Base-by-base conservation (phyloP, 2,797 vertebrate species). In the Apogon hyalosoma region DNA sequence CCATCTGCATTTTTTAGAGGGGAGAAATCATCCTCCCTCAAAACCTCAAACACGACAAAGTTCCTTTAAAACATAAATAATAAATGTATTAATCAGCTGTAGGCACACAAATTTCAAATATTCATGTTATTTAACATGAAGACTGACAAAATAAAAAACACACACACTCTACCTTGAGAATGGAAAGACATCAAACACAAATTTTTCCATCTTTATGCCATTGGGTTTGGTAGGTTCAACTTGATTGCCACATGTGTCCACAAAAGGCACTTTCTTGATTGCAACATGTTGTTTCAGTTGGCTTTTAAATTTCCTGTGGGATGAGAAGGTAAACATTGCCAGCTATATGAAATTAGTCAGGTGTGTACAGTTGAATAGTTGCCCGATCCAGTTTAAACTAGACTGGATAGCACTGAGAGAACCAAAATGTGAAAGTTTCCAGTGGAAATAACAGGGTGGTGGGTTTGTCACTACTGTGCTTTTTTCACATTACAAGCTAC, bases 171-270 rank as follows among this genome's bases (percentile, higher is more conserved):
- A 99, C 98, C 94, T 95, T 51, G 98, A 95, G 77, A 99, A 99
- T 53, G 92, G 95, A 86, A 99, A 96, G 75, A 98, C 96, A 6
- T 99, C 98, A 87, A 99, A 99, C 64, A 99, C 97, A 87, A 98
- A 99, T 86, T 98, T 99, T 93, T 99, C 98, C 97, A 99, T 95
- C 94, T 99, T 99, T 66, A 99, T 97, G 58, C 95, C 97, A 0
- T 98, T 99, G 0, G 97, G 93, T 77, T 92, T 90, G 52, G 80
- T 88, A 0, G 98, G 97, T 75, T 94, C 95, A 58, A 98, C 94
- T 65, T 80, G 87, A 55, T 93, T 94, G 21, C 97, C 98, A 39
- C 94, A 86, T 7, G 92, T 59, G 24, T 98, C 94, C 83, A 99
- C 92, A 64, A 92, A 96, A 0, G 96, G 94, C 2, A 99, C 96